Base-by-base conservation (phyloP, 2,113 vertebrate species). In the Erpornis zantholeuca region DNA sequence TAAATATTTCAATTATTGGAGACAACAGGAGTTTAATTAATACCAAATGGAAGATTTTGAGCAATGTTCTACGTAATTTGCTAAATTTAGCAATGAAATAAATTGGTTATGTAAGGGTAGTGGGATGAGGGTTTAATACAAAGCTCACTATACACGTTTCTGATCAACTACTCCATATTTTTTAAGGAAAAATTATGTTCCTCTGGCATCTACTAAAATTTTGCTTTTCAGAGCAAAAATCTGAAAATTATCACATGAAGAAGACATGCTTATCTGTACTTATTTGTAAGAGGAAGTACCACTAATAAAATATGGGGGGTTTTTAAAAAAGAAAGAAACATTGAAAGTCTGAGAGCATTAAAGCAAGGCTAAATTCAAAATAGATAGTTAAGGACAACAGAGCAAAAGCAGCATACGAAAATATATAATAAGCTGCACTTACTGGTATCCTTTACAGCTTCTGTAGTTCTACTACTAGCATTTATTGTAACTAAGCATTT, bases 1-100 rank as follows among this genome's bases (percentile, higher is more conserved):
- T 97, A 97, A 98, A 97, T 97, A 98, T 98, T 98, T 98, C 97
- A 98, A 97, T 98, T 98, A 98, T 98, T 96, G 96, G 93, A 97
- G 97, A 98, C 96, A 98, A 97, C 97, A 97, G 97, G 97, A 98
- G 97, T 97, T 97, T 98, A 96, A 98, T 98, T 98, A 98, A 98
- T 97, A 97, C 95, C 95, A 93, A 98, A 96, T 97, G 84, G 96
- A 95, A 97, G 97, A 97, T 97, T 98, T 97, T 97, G 97, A 98
- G 97, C 96, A 98, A 97, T 94, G 97, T 97, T 98, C 96, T 97
- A 97, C 92, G 97, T 92, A 97, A 97, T 93, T 96, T 93, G 90
- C 97, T 97, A 98, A 98, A 98, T 97, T 97, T 98, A 98, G 97
- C 92, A 98, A 97, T 97, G 92, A 97, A 98, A 97, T 97, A 97